Base-by-base conservation (phyloP, 2,797 vertebrate species). In the Lindbergichthys nudifrons region DNA sequence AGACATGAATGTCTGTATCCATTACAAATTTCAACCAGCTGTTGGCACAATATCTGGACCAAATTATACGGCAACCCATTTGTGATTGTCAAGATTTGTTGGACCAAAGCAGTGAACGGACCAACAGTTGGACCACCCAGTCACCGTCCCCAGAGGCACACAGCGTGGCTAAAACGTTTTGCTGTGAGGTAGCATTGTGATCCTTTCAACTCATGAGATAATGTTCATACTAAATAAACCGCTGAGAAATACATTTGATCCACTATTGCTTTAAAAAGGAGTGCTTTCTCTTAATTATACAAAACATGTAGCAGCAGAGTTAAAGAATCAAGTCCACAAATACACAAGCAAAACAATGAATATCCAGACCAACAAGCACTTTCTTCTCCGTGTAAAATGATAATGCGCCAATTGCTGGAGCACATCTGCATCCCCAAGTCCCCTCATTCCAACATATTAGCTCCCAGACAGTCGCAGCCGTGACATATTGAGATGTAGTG, bases 401-500 rank as follows among this genome's bases (percentile, higher is more conserved):
- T 82, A 90, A 71, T 52, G 14, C 46, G 82, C 57, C 80, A 82
- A 88, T 79, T 82, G 72, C 73, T 68, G 65, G 64, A 84, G 70
- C 72, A 87, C 72, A 83, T 87, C 66, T 82, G 69, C 85, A 88
- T 92, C 84, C 78, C 75, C 70, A 56, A 81, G 60, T 79, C 67
- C 43, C 73, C 41, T 63, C 61, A 80, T 81, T 88, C 82, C 76
- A 63, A 73, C 73, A 84, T 78, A 89, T 91, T 92, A 89, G 71
- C 84, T 77, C 61, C 41, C 72, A 79, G 79, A 83, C 84, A 78
- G 87, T 82, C 42, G 79, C 78, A 84, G 81, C 79, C 62, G 80
- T 91, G 91, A 92, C 93, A 93, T 92, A 92, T 91, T 90, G 89
- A 92, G 92, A 93, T 81, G 85, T 83, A 91, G 83, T 75, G 85